These are phyloP conservation scores for Anastrepha obliqua DNA, from an alignment of 1,140 invertebrate species.

Conservation along the genomic window DNA sequence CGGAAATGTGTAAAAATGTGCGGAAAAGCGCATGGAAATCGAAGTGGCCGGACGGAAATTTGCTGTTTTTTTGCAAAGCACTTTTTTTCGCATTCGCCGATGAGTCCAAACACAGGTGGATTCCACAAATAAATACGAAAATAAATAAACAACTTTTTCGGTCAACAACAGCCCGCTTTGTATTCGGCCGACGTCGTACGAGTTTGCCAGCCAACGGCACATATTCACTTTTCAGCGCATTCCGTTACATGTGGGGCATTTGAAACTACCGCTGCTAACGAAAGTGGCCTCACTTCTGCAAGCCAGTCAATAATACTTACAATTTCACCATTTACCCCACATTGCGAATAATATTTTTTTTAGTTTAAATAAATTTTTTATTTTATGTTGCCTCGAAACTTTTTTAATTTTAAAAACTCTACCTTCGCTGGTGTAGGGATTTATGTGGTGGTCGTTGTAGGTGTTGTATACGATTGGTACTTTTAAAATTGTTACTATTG, in stretches of 20 bases:
- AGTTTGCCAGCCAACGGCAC: neutral
- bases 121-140: conserved; percentile 18
- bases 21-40: neutral
- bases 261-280: neutral
- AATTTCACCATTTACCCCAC: neutral
- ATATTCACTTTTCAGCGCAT: neutral
- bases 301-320: neutral
- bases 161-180: neutral
- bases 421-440: neutral
- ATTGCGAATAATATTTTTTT: neutral
- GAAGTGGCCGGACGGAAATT: neutral
- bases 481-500: neutral
- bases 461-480: neutral
- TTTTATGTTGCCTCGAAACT: neutral
- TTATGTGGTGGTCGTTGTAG: neutral
- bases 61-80: neutral
- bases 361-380: neutral
- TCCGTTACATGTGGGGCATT: neutral
- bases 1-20: neutral
- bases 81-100: neutral
- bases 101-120: neutral
- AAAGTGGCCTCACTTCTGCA: neutral
- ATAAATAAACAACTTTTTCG: conserved; percentile 5
- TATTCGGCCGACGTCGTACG: neutral
- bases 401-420: conserved; percentile 9